phyloP scores from a whole-genome alignment of 2,113 vertebrate genomes.

The Pontoporia blainvillei region DNA sequence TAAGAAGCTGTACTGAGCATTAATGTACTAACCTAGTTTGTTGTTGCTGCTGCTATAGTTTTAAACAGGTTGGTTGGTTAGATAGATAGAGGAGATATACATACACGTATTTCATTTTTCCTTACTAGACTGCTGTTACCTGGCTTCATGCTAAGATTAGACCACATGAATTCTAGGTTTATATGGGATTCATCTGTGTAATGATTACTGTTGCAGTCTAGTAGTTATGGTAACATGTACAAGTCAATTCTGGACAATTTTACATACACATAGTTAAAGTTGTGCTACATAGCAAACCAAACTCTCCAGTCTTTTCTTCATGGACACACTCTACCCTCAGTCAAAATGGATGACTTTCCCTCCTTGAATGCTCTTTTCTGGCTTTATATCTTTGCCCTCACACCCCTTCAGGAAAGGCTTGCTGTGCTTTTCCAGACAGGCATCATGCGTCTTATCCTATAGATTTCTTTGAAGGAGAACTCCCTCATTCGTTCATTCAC shows the following conservation, averaged over 20 bases:
- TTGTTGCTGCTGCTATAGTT: not conserved
- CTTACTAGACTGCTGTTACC: not conserved
- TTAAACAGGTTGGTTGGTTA: not conserved
- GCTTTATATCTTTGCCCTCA: not conserved
- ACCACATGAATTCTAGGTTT: not conserved
- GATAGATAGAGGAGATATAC: not conserved
- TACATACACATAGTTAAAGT: not conserved
- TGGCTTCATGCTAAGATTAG: not conserved
- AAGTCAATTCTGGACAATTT: not conserved
- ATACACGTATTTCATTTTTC: not conserved
- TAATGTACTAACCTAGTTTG: not conserved
- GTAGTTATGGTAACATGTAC: not conserved
- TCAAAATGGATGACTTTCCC: not conserved
- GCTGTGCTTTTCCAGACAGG: not conserved
- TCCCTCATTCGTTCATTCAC: not conserved
- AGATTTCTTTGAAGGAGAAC: not conserved
- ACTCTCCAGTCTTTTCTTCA: not conserved
- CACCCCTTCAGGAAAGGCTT: not conserved
- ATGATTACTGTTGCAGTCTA: not conserved
- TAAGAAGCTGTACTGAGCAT: not conserved
- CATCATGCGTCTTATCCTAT: not conserved
- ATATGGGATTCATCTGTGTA: not conserved
- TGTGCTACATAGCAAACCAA: not conserved
- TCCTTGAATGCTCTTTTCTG: not conserved
- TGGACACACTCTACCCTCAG: not conserved